These are phyloP conservation scores for Bubo blakistoni DNA, from an alignment of 2,113 vertebrate species.

Conservation along the genomic window DNA sequence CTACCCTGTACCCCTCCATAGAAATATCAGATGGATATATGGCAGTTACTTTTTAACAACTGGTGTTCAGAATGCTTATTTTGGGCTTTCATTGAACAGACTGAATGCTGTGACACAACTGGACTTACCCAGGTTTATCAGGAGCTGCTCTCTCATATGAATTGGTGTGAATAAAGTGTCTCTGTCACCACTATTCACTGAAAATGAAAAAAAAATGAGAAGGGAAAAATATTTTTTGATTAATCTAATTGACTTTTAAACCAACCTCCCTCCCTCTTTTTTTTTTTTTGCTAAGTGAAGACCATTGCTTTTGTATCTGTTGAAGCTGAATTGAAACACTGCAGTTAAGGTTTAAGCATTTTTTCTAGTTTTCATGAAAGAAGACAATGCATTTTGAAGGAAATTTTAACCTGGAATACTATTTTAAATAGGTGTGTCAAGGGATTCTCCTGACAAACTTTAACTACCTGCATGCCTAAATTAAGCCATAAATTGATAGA, in stretches of 20 bases:
- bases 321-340: not conserved
- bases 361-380: not conserved
- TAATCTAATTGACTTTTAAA: not conserved
- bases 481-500: not conserved
- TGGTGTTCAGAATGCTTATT: not conserved
- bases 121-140: not conserved
- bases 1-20: not conserved
- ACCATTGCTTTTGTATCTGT: not conserved
- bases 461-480: not conserved
- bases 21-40: not conserved
- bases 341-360: not conserved
- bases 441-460: not conserved
- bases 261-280: rapidly evolving
- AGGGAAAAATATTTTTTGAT: not conserved
- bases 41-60: not conserved
- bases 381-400: not conserved
- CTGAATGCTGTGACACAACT: not conserved
- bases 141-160: not conserved
- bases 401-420: not conserved
- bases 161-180: not conserved
- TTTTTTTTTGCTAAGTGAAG: not conserved
- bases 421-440: not conserved
- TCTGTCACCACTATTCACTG: not conserved
- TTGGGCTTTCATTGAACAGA: not conserved
- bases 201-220: not conserved